Base-by-base conservation (phyloP, 2,888 invertebrate genomes). In the Andrena bicolor region DNA sequence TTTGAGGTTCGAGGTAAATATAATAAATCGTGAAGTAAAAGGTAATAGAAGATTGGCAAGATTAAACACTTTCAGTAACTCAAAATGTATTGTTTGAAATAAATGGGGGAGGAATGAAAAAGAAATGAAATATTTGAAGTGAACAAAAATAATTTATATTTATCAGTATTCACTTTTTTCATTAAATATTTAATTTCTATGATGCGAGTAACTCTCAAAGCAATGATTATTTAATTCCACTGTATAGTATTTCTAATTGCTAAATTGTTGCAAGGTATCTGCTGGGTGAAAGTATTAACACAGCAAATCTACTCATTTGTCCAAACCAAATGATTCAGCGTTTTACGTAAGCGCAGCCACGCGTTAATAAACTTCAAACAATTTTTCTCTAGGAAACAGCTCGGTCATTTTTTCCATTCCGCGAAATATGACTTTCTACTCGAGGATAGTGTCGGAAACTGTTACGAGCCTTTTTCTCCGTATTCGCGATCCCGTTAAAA, bases 391-490 rank as follows among this genome's bases (percentile, higher is more conserved):
- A 13, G 20, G 60, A 69, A 61, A 35, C 6, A 23, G 3, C 23
- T 69, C 53, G 53, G 41, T 56, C 61, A 56, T 56, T 56, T 56
- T 41, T 35, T 32, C 53, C 58, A 58, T 70, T 68, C 49, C 41
- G n/a, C 30, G 71, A 80, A 80, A 26, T 51, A 58, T 51, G 49
- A 80, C 68, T 82, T 80, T 82, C 82, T 80, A 64, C n/a, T 32
- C 48, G 23, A 23, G 49, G 60, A 65, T 61, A 68, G 30, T 51
- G 49, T 49, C 70, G n/a, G 65, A 66, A 71, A 75, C 48, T 49
- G 30, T 75, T 68, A 51, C 51, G 28, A 23, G 53, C 65, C 49
- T 65, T 53, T 69, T 79, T 64, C 61, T 51, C 32, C 32, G n/a
- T 61, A 48, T 32, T 26, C 58, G 23, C 63, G 28, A 66, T 60